phyloP scores from a whole-genome alignment of 2,888 invertebrate species.

The Prostheceraeus crozeri region DNA sequence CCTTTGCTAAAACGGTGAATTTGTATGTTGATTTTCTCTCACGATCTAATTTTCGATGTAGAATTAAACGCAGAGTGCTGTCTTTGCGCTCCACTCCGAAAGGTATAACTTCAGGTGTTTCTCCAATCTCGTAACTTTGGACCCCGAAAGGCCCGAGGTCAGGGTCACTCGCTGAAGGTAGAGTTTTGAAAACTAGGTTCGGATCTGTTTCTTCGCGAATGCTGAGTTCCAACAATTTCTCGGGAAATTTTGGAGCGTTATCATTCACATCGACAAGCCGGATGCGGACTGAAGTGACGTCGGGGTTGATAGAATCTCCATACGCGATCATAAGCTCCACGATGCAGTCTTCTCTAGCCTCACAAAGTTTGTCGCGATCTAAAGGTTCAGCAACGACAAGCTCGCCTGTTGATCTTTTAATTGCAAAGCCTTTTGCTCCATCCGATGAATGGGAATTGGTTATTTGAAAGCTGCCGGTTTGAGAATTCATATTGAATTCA shows the following conservation, averaged over 20 bases:
- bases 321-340: slow-evolving; percentile 10
- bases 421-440: slow-evolving; percentile 27
- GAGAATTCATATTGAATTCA: too few relatives aligned
- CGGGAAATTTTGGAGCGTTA: slow-evolving; percentile 22
- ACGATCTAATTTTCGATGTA: slow-evolving; percentile 16
- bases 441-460: too few relatives aligned
- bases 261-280: slow-evolving; percentile 20
- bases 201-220: slow-evolving; percentile 23
- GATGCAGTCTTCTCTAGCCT: slow-evolving; percentile 14
- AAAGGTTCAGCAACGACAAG: slow-evolving; percentile 20
- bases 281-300: slow-evolving; percentile 10
- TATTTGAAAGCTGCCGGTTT: too few relatives aligned
- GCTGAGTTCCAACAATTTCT: neutral
- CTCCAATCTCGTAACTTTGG: slow-evolving; percentile 6
- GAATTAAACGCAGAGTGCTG: neutral
- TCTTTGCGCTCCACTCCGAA: slow-evolving; percentile 17
- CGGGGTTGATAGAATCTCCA: slow-evolving; percentile 4
- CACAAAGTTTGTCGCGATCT: slow-evolving; percentile 30
- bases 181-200: neutral
- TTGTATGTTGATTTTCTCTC: slow-evolving; percentile 24
- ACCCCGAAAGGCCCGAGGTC: slow-evolving; percentile 5
- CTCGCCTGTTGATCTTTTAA: slow-evolving; percentile 10
- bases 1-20: slow-evolving; percentile 25
- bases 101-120: slow-evolving; percentile 13
- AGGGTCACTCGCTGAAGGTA: slow-evolving; percentile 18